Percentiles rank a stretch among this genome's conserved stretches.
Conservation (phyloP, 2,113 vertebrate species). For the Menidia beryllina region DNA sequence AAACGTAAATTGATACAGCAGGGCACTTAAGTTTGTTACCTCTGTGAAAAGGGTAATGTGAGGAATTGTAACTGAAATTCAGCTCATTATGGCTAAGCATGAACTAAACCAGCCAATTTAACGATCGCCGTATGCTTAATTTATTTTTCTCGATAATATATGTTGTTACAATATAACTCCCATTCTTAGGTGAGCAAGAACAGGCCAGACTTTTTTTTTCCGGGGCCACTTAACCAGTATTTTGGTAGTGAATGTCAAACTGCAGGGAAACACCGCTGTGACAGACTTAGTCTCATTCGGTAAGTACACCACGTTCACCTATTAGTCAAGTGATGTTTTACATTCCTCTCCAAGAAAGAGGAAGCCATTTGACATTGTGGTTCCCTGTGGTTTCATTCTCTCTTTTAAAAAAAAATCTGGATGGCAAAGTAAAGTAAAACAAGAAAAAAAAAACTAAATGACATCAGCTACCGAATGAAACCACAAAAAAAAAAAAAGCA, state of each 20-base stretch:
- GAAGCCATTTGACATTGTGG: not conserved
- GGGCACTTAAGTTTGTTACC: too few relatives aligned
- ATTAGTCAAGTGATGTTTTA: not conserved
- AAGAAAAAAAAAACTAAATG: not conserved
- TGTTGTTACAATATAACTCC: too few relatives aligned
- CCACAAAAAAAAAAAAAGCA: not conserved
- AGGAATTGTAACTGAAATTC: too few relatives aligned
- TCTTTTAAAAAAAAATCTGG: not conserved
- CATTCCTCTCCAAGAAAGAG: not conserved
- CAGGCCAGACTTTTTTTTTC: too few relatives aligned
- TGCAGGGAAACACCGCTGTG: not conserved
- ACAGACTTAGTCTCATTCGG: not conserved
- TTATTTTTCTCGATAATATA: too few relatives aligned
- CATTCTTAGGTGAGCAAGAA: too few relatives aligned
- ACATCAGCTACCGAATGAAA: not conserved
- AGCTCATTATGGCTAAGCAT: too few relatives aligned
- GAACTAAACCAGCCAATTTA: too few relatives aligned
- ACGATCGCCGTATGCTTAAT: too few relatives aligned
- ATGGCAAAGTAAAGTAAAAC: not conserved
- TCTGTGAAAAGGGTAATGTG: too few relatives aligned
- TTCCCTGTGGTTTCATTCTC: not conserved
- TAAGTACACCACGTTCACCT: not conserved
- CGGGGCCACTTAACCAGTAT: not conserved
- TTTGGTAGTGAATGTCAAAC: not conserved
- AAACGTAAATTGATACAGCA: too few relatives aligned